Percentiles rank a stretch among this genome's conserved stretches.
Conservation (phyloP, 2,797 vertebrate genomes). For the Coregonus suidteri region DNA sequence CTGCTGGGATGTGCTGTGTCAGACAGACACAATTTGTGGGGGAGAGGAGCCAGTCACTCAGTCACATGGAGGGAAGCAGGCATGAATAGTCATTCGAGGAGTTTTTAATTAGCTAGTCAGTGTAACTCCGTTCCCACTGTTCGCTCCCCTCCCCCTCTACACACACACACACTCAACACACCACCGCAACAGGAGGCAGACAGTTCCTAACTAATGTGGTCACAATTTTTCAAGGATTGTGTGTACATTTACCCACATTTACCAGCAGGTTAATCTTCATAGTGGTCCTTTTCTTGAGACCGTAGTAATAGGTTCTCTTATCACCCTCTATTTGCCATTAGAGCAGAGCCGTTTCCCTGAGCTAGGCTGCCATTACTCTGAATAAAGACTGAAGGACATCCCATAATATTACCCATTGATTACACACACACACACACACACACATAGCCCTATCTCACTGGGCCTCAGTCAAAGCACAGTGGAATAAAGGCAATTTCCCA, state of each 20-base stretch:
- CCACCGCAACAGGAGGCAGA: constrained; percentile 9
- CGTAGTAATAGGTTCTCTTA: constrained; percentile 52
- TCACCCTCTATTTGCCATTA: constrained; percentile 44
- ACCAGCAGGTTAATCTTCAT: constrained; percentile 44
- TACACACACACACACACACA: constrained; percentile 9
- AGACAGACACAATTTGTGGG: constrained; percentile 35
- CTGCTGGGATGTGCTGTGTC: constrained; percentile 57
- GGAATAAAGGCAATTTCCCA: constrained; percentile 30
- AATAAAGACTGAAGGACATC: constrained; percentile 49
- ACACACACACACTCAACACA: constrained; percentile 19
- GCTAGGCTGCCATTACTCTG: constrained; percentile 50
- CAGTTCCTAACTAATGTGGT: not conserved
- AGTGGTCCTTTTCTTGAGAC: constrained; percentile 32
- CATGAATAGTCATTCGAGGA: constrained; percentile 51
- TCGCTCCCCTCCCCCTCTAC: not conserved
- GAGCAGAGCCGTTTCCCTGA: constrained; percentile 48
- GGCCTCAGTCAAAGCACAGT: constrained; percentile 28
- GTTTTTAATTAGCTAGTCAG: constrained; percentile 61
- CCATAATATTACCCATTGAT: not conserved
- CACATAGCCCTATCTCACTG: constrained; percentile 22
- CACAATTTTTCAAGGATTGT: constrained; percentile 19
- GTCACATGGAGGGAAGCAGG: constrained; percentile 33
- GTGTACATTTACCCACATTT: constrained; percentile 31
- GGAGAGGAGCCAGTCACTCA: constrained; percentile 30
- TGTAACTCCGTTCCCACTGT: constrained; percentile 15